Percentiles rank a stretch among this genome's conserved stretches.
phyloP scores from a whole-genome alignment of 2,113 vertebrate genomes.

The Abramis brama region DNA sequence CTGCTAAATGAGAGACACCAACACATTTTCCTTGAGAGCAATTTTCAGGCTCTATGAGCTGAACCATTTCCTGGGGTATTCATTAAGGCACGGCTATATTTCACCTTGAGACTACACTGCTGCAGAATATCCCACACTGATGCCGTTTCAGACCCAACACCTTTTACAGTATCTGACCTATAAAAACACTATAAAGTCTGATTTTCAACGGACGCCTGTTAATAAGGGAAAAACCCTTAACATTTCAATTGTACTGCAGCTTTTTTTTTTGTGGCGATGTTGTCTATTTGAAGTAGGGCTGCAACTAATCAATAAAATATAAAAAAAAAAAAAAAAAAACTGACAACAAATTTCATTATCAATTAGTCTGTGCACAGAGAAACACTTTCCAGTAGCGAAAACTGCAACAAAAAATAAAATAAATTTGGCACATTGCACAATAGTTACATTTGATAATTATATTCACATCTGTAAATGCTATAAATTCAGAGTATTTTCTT shows the following conservation, averaged over 20 bases:
- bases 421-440: too few species aligned
- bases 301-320: neutral
- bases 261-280: slow-evolving; percentile 39
- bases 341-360: too few species aligned
- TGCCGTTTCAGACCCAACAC: neutral
- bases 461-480: neutral
- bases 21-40: slow-evolving; percentile 45
- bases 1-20: slow-evolving; percentile 32
- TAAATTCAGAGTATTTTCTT: neutral
- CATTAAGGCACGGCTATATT: slow-evolving; percentile 62
- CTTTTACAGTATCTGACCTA: slow-evolving; percentile 4
- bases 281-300: neutral
- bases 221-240: neutral
- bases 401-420: too few species aligned
- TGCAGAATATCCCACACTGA: neutral
- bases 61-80: slow-evolving; percentile 54
- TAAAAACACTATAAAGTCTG: slow-evolving; percentile 18
- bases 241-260: slow-evolving; percentile 1
- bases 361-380: too few species aligned
- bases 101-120: slow-evolving; percentile 47
- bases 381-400: too few species aligned
- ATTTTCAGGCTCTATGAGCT: slow-evolving; percentile 60
- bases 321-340: too few species aligned
- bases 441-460: neutral
- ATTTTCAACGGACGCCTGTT: neutral